Percentiles rank a stretch among this genome's conserved stretches.
Evolutionary conservation across 2,113 vertebrate species (phyloP).

Genomic region (Taurulus bubalis): DNA sequence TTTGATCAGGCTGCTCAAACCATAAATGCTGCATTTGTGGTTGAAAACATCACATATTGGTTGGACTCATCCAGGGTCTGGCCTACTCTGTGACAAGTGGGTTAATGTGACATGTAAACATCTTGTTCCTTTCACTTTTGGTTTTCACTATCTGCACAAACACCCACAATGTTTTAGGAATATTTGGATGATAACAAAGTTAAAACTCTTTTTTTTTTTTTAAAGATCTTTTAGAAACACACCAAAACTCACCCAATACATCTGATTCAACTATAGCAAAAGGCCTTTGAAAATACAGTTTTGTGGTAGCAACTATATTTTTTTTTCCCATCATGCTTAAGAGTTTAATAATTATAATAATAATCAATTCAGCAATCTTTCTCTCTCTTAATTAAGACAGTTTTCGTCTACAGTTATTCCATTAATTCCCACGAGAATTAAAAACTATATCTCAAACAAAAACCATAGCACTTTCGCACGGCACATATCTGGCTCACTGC

Average conservation of each 20-base stretch:
- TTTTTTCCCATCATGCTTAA: neutral
- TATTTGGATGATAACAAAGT: slow-evolving; percentile 21
- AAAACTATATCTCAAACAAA: slow-evolving; percentile 2
- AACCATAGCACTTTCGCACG: neutral
- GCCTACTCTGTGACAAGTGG: slow-evolving; percentile 10
- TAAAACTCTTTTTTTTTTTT: neutral
- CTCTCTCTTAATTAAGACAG: neutral
- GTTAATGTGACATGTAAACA: slow-evolving; percentile 42
- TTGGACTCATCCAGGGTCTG: neutral
- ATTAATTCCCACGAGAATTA: neutral
- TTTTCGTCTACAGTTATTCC: neutral
- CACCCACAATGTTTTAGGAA: neutral
- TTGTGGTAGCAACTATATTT: neutral
- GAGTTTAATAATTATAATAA: neutral
- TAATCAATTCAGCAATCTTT: neutral
- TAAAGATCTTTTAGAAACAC: slow-evolving; percentile 9
- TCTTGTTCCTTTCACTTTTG: slow-evolving; percentile 51
- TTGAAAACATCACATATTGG: slow-evolving; percentile 8
- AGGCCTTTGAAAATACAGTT: neutral
- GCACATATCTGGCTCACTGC: neutral
- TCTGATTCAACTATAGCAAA: neutral
- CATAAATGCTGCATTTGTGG: neutral
- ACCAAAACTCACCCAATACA: neutral
- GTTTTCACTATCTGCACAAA: slow-evolving; percentile 25
- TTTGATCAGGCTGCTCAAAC: neutral